Percentiles rank a stretch among this genome's conserved stretches.
phyloP scores from a whole-genome alignment of 2,888 invertebrate species.

The Dryocosmus kuriphilus region DNA sequence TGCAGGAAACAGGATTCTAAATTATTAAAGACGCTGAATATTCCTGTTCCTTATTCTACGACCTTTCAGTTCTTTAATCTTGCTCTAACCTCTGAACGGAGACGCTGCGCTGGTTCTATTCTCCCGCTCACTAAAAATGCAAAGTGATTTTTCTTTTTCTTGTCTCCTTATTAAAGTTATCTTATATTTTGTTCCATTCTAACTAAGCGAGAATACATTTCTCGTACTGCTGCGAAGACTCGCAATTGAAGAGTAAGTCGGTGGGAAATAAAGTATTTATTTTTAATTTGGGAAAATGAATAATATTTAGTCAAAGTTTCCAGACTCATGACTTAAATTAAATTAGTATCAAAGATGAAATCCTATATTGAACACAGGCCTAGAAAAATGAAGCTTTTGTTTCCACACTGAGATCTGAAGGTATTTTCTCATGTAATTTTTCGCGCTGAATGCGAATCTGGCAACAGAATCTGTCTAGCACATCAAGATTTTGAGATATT shows the following conservation, averaged over 20 bases:
- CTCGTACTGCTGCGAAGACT: background rate
- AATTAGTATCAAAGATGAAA: no score
- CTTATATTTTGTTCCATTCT: background rate
- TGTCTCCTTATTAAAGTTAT: constrained; percentile 54
- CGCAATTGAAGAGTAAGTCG: background rate
- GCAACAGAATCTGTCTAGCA: no score
- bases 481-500: no score
- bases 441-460: no score
- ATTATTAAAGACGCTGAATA: constrained; percentile 53
- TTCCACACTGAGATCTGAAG: no score
- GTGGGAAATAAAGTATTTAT: background rate
- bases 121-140: constrained; percentile 49
- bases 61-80: constrained; percentile 43
- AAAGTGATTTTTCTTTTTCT: constrained; percentile 52
- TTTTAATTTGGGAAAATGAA: no score
- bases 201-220: background rate
- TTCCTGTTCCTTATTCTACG: constrained; percentile 50
- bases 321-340: no score
- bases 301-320: no score
- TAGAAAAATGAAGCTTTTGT: no score
- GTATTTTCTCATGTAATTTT: no score
- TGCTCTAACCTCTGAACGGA: background rate
- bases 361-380: no score
- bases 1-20: constrained; percentile 44
- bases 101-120: constrained; percentile 2